Base-by-base conservation (phyloP, 1,140 invertebrate genomes). In the Drosophila arizonae region DNA sequence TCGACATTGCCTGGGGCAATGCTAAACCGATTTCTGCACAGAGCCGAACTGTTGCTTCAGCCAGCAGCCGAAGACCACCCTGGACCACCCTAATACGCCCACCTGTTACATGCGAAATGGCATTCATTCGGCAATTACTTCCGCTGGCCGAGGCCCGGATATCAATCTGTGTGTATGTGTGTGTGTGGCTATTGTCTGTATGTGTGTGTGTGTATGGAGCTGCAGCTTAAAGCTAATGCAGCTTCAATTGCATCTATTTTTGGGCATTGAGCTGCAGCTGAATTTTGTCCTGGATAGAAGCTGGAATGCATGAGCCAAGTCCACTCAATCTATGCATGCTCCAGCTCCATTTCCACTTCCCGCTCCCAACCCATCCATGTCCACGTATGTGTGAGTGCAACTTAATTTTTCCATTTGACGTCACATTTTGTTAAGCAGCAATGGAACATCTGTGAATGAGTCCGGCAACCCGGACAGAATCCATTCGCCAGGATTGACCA, bases 61-160 rank as follows among this genome's bases (percentile, higher is more conserved):
- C 4, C 46, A 24, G 13, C 28, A 41, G 21, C 10, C 17, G 8
- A 36, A 36, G 21, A 6, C 43, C 43, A 46, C 5, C 43, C 15
- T 46, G 43, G 17, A 46, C 43, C 46, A 58, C 24, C 15, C 51
- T n/a, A 52, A 28, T 55, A 15, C 56, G 24, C 57, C 71, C 71
- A 73, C 71, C 71, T 73, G 71, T 73, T 73, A 73, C 71, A 69
- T 56, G 43, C 43, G 28, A 56, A 57, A 45, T 46, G 26, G 9
- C 45, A 68, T 60, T 76, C 70, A 63, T 63, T 74, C 65, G 70
- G 63, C 58, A 69, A 69, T 74, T 60, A 64, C 64, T 55, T 74
- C 55, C 73, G 52, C 30, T 55, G 51, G n/a, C 45, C 54, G 39
- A 21, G n/a, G 10, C 54, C 45, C 41, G 52, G 28, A 17, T 36